Conservation (phyloP, 2,113 vertebrate species). For the Sorex araneus region DNA sequence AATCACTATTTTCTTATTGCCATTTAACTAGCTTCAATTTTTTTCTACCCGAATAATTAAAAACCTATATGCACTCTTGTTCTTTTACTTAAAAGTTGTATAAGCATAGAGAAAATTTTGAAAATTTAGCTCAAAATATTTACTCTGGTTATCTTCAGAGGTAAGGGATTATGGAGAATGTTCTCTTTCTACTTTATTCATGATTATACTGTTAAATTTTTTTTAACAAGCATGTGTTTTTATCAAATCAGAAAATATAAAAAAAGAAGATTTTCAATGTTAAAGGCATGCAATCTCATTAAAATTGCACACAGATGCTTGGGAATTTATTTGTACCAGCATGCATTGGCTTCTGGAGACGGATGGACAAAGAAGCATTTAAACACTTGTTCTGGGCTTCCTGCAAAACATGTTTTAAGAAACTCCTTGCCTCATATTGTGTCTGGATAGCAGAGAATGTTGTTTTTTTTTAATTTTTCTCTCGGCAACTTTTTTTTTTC, state of each 20-base stretch:
- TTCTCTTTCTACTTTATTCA: constrained; percentile 28
- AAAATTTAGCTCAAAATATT: constrained; percentile 43
- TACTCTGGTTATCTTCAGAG: constrained; percentile 34
- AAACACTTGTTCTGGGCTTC: too few relatives aligned
- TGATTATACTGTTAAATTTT: neutral
- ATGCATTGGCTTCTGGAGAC: too few relatives aligned
- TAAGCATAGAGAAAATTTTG: constrained; percentile 21
- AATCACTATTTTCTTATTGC: neutral
- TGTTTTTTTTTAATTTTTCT: too few relatives aligned
- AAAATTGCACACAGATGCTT: neutral
- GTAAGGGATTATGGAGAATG: constrained; percentile 9
- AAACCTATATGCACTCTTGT: neutral
- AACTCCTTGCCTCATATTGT: too few relatives aligned
- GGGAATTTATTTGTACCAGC: too few relatives aligned
- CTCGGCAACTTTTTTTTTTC: too few relatives aligned
- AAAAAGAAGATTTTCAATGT: neutral
- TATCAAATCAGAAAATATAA: constrained; percentile 36
- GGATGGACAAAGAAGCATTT: too few relatives aligned
- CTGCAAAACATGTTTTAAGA: too few relatives aligned
- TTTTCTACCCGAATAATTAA: neutral
- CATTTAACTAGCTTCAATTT: neutral
- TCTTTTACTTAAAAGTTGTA: constrained; percentile 31
- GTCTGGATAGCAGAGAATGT: too few relatives aligned
- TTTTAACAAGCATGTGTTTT: constrained; percentile 1
- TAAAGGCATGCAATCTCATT: constrained; percentile 13